A percentile compares a stretch with the other conserved stretches of the same genome.
Evolutionary conservation across 1,140 invertebrate genomes (phyloP).

Genomic region (Lepidotrigona ventralis): DNA sequence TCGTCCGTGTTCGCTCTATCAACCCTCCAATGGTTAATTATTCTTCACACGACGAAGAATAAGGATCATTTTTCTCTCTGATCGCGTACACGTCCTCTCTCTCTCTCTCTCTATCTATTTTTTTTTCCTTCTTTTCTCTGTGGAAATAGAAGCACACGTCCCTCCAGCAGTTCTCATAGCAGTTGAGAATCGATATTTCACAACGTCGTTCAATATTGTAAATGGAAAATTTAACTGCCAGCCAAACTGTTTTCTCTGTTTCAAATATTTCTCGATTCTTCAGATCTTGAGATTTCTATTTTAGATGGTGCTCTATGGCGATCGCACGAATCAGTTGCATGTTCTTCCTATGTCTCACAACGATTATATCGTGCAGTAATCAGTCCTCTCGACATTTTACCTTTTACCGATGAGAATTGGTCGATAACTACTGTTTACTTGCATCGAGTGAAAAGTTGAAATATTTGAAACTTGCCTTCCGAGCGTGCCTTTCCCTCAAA

Average conservation of each 20-base stretch:
- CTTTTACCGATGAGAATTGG: background rate
- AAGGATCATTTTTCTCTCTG: background rate
- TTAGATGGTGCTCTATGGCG: no score
- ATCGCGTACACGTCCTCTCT: background rate
- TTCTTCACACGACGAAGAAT: background rate
- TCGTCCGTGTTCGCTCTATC: background rate
- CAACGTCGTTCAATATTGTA: no score
- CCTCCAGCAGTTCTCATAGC: no score
- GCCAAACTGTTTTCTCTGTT: no score
- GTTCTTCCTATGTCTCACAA: background rate
- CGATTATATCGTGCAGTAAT: conserved; percentile 1
- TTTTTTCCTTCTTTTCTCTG: background rate
- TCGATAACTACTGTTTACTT: background rate
- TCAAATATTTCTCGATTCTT: no score
- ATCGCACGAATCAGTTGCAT: background rate
- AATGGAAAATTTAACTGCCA: no score
- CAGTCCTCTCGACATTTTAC: background rate
- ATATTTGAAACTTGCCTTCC: background rate
- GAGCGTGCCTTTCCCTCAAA: background rate
- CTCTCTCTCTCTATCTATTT: no score
- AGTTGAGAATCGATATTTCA: background rate
- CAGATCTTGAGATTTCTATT: no score
- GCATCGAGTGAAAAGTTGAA: background rate
- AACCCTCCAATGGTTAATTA: background rate
- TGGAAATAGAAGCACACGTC: background rate